Base-by-base conservation (phyloP, 2,113 vertebrate genomes). In the Poecile atricapillus region DNA sequence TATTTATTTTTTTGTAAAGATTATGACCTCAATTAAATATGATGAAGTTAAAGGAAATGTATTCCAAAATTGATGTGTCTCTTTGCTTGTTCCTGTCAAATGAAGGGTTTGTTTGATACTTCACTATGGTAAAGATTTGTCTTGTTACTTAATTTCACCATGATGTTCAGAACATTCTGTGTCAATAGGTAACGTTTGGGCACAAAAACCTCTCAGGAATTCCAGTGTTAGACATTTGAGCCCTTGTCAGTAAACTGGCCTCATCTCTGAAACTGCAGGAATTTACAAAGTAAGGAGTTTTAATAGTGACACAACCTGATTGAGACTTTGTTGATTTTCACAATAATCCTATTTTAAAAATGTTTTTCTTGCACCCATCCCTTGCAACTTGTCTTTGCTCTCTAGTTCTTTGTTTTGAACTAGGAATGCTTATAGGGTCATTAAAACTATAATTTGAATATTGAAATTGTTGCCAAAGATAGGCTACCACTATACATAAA, bases 381-480 rank as follows among this genome's bases (percentile, higher is more conserved):
- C 15, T n/a, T 92, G 25, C 37, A 89, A 93, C 30, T 87, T 92
- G 71, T 75, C 76, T 89, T 83, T 64, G 33, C 14, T 90, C 63
- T 56, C 43, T 44, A 60, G 25, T 35, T 53, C 52, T 83, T 80
- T 91, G 73, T 78, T 95, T 92, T 78, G 73, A 87, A 73, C 37
- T 47, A 79, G 83, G n/a, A 90, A 93, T 78, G 53, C 44, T 74
- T 87, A 43, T 3, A 35, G 49, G 49, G 88, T 87, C 65, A 81
- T 95, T 92, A 95, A 91, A 96, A 68, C 60, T 77, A 39, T 50
- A 81, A 83, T 90, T 86, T 90, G 35, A 87, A 24, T 75, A 83
- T 65, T 56, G 76, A 75, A 90, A 83, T 31, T 53, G n/a, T 53
- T 89, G 83, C 76, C 44, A 60, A 89, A 89, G 60, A 95, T 68